Percentiles rank a stretch among this genome's conserved stretches.
Conservation (phyloP, 1,140 invertebrate genomes). For the Musca domestica region DNA sequence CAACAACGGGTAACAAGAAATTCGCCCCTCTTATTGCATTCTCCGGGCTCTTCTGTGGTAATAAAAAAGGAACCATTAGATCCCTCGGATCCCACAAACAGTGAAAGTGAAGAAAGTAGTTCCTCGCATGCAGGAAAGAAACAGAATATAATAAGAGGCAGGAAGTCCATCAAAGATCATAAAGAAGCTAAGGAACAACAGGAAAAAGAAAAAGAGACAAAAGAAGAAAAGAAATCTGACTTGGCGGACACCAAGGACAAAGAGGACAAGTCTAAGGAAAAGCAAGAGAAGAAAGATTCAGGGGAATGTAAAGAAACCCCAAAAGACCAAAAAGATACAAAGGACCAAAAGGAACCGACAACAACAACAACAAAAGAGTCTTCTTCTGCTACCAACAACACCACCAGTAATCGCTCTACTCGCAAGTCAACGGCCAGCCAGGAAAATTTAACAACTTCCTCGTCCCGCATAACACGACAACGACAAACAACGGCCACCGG, state of each 20-base stretch:
- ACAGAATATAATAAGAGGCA: conserved; percentile 30
- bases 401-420: conserved; percentile 39
- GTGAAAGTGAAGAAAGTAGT: conserved; percentile 31
- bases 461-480: conserved; percentile 45
- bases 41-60: conserved; percentile 16
- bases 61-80: conserved; percentile 28
- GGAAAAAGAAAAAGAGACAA: conserved; percentile 14
- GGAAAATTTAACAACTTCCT: conserved; percentile 30
- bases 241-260: conserved; percentile 26
- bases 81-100: conserved; percentile 23
- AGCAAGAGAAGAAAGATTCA: conserved; percentile 22
- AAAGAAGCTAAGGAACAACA: conserved; percentile 30
- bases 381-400: conserved; percentile 28
- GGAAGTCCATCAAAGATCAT: conserved; percentile 44
- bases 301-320: conserved; percentile 17
- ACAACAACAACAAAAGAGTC: conserved; percentile 16
- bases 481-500: conserved; percentile 36
- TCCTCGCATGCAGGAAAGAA: neutral
- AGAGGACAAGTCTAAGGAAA: conserved; percentile 11
- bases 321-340: conserved; percentile 12
- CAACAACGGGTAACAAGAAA: conserved; percentile 40
- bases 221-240: conserved; percentile 33
- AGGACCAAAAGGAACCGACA: conserved; percentile 1
- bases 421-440: conserved; percentile 45
- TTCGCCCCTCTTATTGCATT: conserved; percentile 39